phyloP scores from a whole-genome alignment of 30 jellyfish, hydroid and myxozoan genomes.

The Pseudorhiza aurosa region DNA sequence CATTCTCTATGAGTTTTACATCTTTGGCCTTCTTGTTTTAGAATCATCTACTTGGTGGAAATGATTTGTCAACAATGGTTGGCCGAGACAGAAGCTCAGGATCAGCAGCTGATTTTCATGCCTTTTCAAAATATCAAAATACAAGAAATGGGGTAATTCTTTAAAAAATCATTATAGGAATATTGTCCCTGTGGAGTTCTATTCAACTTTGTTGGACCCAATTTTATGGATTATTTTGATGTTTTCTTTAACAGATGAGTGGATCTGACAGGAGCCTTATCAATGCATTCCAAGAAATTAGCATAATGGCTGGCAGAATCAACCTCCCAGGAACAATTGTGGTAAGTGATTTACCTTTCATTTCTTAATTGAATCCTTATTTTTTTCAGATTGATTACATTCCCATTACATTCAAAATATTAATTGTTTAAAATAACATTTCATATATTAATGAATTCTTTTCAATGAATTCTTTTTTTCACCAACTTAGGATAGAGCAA shows the following conservation, averaged over 20 bases:
- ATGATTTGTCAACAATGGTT: constrained; percentile 95
- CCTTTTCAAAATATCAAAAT: constrained; percentile 89
- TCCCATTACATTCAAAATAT: too few relatives aligned
- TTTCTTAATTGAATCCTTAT: too few relatives aligned
- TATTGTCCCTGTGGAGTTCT: neutral
- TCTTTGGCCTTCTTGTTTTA: neutral
- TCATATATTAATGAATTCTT: too few relatives aligned
- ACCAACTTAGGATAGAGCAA: constrained; percentile 99
- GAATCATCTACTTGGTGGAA: constrained; percentile 92
- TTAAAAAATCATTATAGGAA: too few relatives aligned
- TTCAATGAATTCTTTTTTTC: too few relatives aligned
- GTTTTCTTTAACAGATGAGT: constrained; percentile 73
- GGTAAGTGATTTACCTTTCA: too few relatives aligned
- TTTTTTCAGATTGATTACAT: too few relatives aligned
- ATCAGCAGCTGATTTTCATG: constrained; percentile 84
- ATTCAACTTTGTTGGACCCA: too few relatives aligned
- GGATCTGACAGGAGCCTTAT: constrained; percentile 93
- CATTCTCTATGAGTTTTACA: neutral
- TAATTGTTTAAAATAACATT: too few relatives aligned
- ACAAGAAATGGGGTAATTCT: constrained; percentile 90
- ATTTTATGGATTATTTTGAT: too few relatives aligned
- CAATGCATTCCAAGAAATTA: constrained; percentile 92
- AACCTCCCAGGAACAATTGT: constrained; percentile 82
- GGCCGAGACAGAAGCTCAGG: constrained; percentile 94
- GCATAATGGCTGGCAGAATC: constrained; percentile 94